Conservation (phyloP, 92 coral and sea anemone species). For the Palythoa grandis region DNA sequence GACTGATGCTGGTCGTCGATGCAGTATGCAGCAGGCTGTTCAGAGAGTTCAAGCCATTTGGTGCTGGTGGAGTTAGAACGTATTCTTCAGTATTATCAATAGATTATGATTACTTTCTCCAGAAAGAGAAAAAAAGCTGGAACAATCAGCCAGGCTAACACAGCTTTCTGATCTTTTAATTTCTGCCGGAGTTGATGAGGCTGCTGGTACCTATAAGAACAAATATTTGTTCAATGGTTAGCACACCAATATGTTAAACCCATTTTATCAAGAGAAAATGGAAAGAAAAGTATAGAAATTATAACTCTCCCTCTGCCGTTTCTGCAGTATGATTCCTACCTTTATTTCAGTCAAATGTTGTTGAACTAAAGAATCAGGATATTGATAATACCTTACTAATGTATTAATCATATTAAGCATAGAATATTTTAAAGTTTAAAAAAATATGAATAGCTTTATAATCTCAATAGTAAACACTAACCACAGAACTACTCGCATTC, state of each 20-base stretch:
- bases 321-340: conserved; percentile 1
- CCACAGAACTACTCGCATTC: conserved; percentile 15
- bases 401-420: background rate
- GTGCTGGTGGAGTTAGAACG: conserved; percentile 19
- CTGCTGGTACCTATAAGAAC: conserved; percentile 6
- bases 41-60: conserved; percentile 16
- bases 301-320: too few species aligned
- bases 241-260: conserved; percentile 7
- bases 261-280: too few species aligned
- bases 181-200: conserved; percentile 10
- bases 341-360: conserved; percentile 8
- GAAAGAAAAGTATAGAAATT: too few species aligned
- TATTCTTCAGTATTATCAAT: conserved; percentile 17
- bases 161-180: conserved; percentile 18
- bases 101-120: conserved; percentile 3
- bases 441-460: conserved; percentile 29
- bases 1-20: conserved; percentile 18
- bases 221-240: conserved; percentile 16
- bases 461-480: conserved; percentile 14
- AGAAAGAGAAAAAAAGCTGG: background rate
- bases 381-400: background rate
- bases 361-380: background rate
- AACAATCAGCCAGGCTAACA: conserved; percentile 11
- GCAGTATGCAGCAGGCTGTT: conserved; percentile 8
- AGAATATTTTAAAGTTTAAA: background rate